Base-by-base conservation (phyloP, 2,888 invertebrate genomes). In the Archaeoteleia sp. region DNA sequence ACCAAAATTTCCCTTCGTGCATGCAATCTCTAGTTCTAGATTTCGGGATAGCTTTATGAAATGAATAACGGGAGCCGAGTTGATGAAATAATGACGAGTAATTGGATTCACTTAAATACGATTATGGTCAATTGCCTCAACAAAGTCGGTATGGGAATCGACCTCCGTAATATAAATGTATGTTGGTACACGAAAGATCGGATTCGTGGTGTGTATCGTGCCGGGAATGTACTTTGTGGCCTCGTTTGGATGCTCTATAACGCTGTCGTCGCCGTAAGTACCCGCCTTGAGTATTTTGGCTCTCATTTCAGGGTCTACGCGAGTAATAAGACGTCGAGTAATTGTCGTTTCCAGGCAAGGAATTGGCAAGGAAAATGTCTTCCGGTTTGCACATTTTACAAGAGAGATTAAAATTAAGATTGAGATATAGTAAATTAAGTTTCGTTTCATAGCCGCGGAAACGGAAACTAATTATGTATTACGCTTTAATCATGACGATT, bases 351-450 rank as follows among this genome's bases (percentile, higher is more conserved):
- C 54, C 30, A 30, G 17, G 10, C 30, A 45, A 67, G 51, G 57
- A 65, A 57, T 65, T 45, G 43, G 57, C 49, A 57, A 54, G 54
- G 58, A 60, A 66, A 53, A 66, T 58, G 58, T 60, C 60, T 25
- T 29, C 43, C 13, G 25, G 25, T 14, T 37, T 65, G 54, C 29
- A 37, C 48, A 35, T 43, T 43, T 54, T 35, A 49, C 39, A 35
- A 35, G 10, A 27, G 25, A n/a, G 10, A 12, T 35, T 42, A 34
- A 34, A 43, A 48, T 60, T 37, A 48, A 39, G 40, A 46, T 23
- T 27, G 27, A 20, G 39, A 23, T 32, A 45, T 34, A 14, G 32
- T 14, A 20, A 57, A 51, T 55, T 54, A 55, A 48, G 20, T 62
- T 62, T 39, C 23, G 37, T 35, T 34, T 35, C 27, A 35, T 29